Conservation (phyloP, 2,113 vertebrate genomes). For the Petroica traversi region DNA sequence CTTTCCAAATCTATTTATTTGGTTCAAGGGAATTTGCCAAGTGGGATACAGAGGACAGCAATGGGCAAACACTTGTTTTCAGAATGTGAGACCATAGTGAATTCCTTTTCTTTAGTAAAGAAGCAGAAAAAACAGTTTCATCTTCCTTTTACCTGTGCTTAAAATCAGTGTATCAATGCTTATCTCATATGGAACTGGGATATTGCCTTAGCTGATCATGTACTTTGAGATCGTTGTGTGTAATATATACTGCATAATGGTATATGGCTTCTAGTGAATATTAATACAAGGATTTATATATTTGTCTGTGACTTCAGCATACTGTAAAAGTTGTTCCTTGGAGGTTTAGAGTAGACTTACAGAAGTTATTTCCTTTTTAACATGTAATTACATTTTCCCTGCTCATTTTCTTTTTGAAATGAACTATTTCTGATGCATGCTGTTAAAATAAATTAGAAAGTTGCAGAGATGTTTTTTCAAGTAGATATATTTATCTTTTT, state of each 20-base stretch:
- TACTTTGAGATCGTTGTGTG: background rate
- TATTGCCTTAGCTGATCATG: background rate
- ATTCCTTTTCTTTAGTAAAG: background rate
- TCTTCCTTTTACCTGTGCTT: background rate
- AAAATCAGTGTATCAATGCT: background rate
- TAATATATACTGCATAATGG: background rate
- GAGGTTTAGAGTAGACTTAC: background rate
- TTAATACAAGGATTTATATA: background rate
- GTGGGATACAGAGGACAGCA: too few relatives aligned
- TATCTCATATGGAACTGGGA: background rate
- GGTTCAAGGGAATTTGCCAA: background rate
- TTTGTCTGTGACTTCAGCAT: background rate
- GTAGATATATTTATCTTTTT: background rate
- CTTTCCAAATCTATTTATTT: background rate
- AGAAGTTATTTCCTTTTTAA: background rate
- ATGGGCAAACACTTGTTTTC: background rate
- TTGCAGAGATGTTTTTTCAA: slow-evolving; percentile 17
- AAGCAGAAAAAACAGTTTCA: background rate
- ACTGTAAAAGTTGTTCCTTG: background rate
- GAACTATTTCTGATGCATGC: slow-evolving; percentile 36
- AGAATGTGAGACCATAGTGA: background rate
- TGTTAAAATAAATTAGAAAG: slow-evolving; percentile 62
- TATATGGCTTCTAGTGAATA: background rate
- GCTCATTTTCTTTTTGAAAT: background rate
- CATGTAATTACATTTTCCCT: background rate